A percentile compares a stretch with the other conserved stretches of the same genome.
Conservation (phyloP, 2,113 vertebrate genomes). For the Myxocyprinus asiaticus region DNA sequence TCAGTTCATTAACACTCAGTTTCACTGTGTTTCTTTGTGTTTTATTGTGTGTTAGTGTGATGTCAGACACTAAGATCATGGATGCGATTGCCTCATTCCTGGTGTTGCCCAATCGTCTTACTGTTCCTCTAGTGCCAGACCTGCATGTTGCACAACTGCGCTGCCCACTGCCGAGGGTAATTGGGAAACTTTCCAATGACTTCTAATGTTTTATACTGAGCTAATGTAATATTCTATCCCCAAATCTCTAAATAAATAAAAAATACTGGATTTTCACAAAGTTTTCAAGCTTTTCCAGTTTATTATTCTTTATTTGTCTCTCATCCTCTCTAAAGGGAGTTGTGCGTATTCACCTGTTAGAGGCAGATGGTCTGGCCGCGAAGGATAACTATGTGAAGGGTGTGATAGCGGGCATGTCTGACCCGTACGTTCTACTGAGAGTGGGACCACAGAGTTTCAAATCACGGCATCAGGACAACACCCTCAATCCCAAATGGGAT, state of each 20-base stretch:
- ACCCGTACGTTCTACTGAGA: constrained; percentile 86
- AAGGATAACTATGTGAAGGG: constrained; percentile 85
- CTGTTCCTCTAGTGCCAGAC: constrained; percentile 84
- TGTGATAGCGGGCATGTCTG: constrained; percentile 87
- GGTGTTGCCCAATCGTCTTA: constrained; percentile 89
- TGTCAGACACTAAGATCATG: constrained; percentile 94
- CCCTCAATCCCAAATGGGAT: constrained; percentile 84
- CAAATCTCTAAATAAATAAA: too few species aligned
- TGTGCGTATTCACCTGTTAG: constrained; percentile 85
- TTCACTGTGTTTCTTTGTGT: not conserved
- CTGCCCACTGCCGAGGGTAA: constrained; percentile 88
- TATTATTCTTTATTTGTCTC: too few species aligned
- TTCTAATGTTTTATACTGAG: too few species aligned
- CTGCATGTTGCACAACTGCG: constrained; percentile 85
- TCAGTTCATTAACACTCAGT: too few species aligned
- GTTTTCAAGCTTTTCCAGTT: too few species aligned
- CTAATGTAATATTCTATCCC: too few species aligned
- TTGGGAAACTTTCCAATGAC: not conserved
- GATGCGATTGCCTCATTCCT: constrained; percentile 89
- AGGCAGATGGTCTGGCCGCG: constrained; percentile 79
- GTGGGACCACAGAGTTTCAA: constrained; percentile 89
- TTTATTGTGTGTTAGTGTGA: constrained; percentile 68
- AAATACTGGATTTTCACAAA: too few species aligned
- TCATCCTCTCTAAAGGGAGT: constrained; percentile 76
- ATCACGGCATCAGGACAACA: constrained; percentile 83